A percentile compares a stretch with the other conserved stretches of the same genome.
Conservation (phyloP, 2,797 vertebrate species). For the Artibeus lituratus region DNA sequence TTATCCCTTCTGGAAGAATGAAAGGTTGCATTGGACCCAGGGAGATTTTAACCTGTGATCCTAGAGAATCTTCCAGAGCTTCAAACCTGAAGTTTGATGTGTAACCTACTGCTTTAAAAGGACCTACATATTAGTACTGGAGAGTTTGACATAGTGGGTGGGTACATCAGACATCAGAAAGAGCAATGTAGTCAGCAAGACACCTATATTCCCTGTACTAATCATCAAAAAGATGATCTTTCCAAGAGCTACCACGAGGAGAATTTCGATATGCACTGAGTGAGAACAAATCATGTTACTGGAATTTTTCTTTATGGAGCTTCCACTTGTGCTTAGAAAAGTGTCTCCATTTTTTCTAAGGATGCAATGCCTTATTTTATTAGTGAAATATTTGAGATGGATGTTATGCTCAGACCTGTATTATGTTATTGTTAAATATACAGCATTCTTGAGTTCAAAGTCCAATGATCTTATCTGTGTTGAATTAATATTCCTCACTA, state of each 20-base stretch:
- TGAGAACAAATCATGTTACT: background rate
- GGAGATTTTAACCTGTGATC: slow-evolving; percentile 77
- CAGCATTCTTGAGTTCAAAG: background rate
- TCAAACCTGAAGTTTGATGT: slow-evolving; percentile 75
- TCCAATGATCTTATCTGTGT: background rate
- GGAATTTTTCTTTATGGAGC: background rate
- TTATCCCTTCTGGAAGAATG: slow-evolving; percentile 76
- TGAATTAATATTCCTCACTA: background rate
- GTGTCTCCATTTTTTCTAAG: background rate
- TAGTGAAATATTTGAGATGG: background rate
- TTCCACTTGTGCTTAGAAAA: background rate
- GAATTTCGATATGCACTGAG: slow-evolving; percentile 9
- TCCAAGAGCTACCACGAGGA: slow-evolving; percentile 45
- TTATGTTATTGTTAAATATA: background rate
- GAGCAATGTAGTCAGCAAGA: slow-evolving; percentile 70
- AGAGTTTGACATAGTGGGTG: slow-evolving; percentile 71
- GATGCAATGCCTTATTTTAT: background rate
- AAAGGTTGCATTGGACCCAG: slow-evolving; percentile 72
- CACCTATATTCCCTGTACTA: slow-evolving; percentile 50
- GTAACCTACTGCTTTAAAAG: slow-evolving; percentile 74
- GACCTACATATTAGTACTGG: slow-evolving; percentile 58
- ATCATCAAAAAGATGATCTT: slow-evolving; percentile 50
- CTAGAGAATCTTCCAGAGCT: slow-evolving; percentile 76
- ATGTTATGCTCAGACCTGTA: background rate
- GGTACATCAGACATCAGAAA: slow-evolving; percentile 70